A percentile compares a stretch with the other conserved stretches of the same genome.
These are phyloP conservation scores for Schlechtendalia chinensis DNA, from an alignment of 1,140 invertebrate genomes.

Conservation along the genomic window DNA sequence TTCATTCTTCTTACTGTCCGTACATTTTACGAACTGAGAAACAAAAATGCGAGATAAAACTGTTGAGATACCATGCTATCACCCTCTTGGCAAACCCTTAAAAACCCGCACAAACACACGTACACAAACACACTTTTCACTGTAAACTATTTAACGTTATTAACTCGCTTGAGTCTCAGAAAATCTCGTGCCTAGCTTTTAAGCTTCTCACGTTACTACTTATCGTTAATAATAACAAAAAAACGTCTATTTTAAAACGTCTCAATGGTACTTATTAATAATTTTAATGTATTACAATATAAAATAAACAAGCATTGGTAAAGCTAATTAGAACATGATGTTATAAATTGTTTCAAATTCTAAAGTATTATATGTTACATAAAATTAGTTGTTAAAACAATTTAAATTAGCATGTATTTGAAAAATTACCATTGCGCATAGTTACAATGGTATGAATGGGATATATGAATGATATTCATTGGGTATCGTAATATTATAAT, in stretches of 20 bases:
- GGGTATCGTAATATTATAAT: no score
- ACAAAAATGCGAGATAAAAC: conserved; percentile 45
- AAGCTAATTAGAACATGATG: no score
- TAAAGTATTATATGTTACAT: no score
- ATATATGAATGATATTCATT: no score
- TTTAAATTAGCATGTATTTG: no score
- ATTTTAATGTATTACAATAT: no score
- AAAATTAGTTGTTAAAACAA: no score
- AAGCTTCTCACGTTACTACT: conserved; percentile 28
- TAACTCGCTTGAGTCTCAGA: conserved; percentile 1
- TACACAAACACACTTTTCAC: neutral
- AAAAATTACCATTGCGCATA: no score
- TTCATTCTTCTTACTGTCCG: conserved; percentile 16
- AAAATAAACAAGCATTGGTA: no score
- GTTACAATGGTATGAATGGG: no score
- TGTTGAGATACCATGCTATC: conserved; percentile 2
- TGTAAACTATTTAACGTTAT: conserved; percentile 28
- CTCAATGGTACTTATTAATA: neutral
- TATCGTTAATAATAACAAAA: conserved; percentile 4
- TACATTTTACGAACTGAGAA: conserved; percentile 27
- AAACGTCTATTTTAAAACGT: neutral
- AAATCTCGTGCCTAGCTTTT: conserved; percentile 25
- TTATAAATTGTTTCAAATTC: no score
- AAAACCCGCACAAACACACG: conserved; percentile 13
- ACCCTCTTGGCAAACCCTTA: conserved; percentile 19